Base-by-base conservation (phyloP, 2,113 vertebrate genomes). In the Trinectes maculatus region DNA sequence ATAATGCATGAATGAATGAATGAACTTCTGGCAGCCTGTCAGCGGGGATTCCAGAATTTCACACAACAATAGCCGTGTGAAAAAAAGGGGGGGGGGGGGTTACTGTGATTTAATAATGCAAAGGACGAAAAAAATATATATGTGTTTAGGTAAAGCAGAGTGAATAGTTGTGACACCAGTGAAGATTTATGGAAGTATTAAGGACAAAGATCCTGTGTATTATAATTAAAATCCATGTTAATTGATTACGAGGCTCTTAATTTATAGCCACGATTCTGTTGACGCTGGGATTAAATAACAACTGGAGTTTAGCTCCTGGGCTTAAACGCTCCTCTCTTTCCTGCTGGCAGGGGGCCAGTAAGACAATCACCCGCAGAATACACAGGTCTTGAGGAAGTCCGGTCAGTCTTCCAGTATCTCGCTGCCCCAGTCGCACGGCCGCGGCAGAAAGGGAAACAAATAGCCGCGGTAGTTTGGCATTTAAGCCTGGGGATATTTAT, bases 281-380 rank as follows among this genome's bases (percentile, higher is more conserved):
- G 92, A 94, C 85, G 88, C 89, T 91, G 85, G 91, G 89, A 93
- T 95, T 92, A 92, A 94, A 93, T 89, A 89, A 90, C 92, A 91
- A 89, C 87, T 92, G 64, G 82, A 93, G 78, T 82, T 70, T 82
- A 84, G 82, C 73, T 79, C 85, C 78, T 93, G 90, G 85, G 87
- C 78, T 88, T 88, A 85, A 89, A 74, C 78, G 67, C 80, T 91
- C 90, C 69, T 77, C 63, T 44, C 69, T 79, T 26, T 42, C 55
- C 37, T 24, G 12, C 82, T 95, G 94, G 94, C 94, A 44, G 21
- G 1, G 40, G 71, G 94, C 94, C 93, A 94, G n/a, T n/a, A n/a
- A 84, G 54, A 71, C 90, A 91, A 89, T 93, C 70, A 34, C 83
- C 89, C 55, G 75, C 89, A 85, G 86, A 93, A 90, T 85, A 79